Percentiles rank a stretch among this genome's conserved stretches.
These are phyloP conservation scores for Grammomys dolichurus DNA, from an alignment of 2,113 vertebrate genomes.

Conservation along the genomic window DNA sequence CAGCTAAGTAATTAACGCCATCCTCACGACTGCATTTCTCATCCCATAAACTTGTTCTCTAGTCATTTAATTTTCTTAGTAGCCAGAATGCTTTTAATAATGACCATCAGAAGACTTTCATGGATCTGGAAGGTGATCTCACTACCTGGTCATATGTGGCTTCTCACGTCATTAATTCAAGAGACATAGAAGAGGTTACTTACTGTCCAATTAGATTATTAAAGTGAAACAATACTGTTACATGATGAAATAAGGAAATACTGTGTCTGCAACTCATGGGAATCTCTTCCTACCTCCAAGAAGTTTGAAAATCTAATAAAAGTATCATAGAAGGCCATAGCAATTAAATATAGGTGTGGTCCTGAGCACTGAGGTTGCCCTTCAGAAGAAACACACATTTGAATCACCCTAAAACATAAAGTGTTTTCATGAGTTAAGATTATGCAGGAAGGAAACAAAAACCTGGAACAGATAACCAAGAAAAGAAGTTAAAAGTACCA, in stretches of 20 bases:
- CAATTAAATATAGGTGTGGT: not conserved
- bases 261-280: not conserved
- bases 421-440: not conserved
- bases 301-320: slow-evolving; percentile 33
- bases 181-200: not conserved
- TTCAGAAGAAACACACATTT: not conserved
- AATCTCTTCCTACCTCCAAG: not conserved
- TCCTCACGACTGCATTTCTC: not conserved
- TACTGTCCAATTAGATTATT: not conserved
- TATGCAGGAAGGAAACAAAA: not conserved
- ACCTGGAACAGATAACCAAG: not conserved
- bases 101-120: not conserved
- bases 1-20: not conserved
- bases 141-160: not conserved
- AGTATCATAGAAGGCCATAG: not conserved
- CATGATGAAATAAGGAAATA: not conserved
- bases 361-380: not conserved
- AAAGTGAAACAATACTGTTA: not conserved
- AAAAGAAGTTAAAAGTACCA: not conserved
- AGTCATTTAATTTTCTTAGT: not conserved
- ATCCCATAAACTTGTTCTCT: not conserved
- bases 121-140: not conserved
- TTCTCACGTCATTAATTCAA: not conserved
- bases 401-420: not conserved
- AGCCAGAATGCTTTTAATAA: not conserved